Conservation (phyloP, 2,888 invertebrate genomes). For the Linnaemya vulpina region DNA sequence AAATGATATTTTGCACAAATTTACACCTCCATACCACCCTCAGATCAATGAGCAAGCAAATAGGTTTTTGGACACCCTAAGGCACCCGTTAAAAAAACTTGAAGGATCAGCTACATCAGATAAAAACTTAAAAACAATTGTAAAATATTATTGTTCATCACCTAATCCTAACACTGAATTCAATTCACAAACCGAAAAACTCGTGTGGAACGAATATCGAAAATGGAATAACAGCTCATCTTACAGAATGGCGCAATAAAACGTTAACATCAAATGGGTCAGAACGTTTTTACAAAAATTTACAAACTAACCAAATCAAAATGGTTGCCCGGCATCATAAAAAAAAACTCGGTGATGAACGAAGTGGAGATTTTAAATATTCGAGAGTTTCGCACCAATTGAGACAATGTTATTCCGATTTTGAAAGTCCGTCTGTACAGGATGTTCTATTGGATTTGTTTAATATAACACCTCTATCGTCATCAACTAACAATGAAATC, state of each 20-base stretch:
- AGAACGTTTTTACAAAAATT: conserved; percentile 29
- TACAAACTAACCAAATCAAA: conserved; percentile 24
- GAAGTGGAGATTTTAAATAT: too few species aligned
- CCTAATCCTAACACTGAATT: conserved; percentile 1
- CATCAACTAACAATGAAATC: too few species aligned
- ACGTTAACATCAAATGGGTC: neutral
- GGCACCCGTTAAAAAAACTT: conserved; percentile 33
- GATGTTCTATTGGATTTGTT: too few species aligned
- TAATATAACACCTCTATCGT: too few species aligned
- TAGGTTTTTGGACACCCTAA: conserved; percentile 43
- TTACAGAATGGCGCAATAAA: neutral
- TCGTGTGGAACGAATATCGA: neutral
- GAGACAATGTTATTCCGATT: too few species aligned
- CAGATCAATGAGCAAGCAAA: neutral
- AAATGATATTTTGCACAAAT: conserved; percentile 34
- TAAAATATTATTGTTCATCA: neutral
- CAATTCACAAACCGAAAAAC: neutral
- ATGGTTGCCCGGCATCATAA: neutral
- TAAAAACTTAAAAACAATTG: conserved; percentile 28
- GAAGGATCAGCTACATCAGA: conserved; percentile 16
- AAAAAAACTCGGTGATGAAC: too few species aligned
- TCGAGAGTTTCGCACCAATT: too few species aligned
- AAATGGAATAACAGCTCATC: conserved; percentile 23
- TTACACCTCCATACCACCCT: conserved; percentile 27
- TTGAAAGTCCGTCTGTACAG: too few species aligned